A percentile compares a stretch with the other conserved stretches of the same genome.
phyloP scores from a whole-genome alignment of 1,140 invertebrate species.

The Eufriesea mexicana region DNA sequence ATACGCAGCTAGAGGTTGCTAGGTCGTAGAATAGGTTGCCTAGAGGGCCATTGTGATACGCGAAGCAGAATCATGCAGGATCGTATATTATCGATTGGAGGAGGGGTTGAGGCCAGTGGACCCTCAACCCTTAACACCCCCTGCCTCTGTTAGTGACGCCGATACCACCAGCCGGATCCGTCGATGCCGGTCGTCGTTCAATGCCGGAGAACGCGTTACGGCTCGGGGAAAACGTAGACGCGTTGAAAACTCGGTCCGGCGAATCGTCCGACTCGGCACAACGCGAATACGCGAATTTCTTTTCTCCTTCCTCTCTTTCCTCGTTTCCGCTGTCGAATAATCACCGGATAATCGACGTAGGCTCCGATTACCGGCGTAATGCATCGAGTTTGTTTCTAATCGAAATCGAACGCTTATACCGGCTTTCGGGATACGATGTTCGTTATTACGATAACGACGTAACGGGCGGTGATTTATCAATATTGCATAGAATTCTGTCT shows the following conservation, averaged over 20 bases:
- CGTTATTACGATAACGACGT: conserved; percentile 2
- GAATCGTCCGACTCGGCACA: too few relatives aligned
- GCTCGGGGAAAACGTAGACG: too few relatives aligned
- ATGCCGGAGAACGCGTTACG: background rate
- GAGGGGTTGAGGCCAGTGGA: conserved; percentile 20
- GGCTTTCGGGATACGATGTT: background rate
- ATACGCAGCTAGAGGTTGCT: conserved; percentile 57
- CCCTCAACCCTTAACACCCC: conserved; percentile 20
- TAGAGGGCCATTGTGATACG: conserved; percentile 71
- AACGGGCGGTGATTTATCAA: conserved; percentile 55
- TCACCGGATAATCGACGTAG: too few relatives aligned
- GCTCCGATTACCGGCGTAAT: background rate
- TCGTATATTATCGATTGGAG: conserved; percentile 71
- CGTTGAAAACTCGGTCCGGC: too few relatives aligned
- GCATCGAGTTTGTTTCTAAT: background rate
- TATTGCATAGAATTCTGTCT: conserved; percentile 40
- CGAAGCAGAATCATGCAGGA: conserved; percentile 71
- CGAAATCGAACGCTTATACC: background rate
- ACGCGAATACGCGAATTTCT: too few relatives aligned
- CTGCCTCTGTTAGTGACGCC: background rate
- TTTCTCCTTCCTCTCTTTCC: background rate
- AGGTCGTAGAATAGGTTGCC: conserved; percentile 66
- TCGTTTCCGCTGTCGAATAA: too few relatives aligned
- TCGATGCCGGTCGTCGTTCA: background rate
- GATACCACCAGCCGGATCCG: conserved; percentile 11